A percentile compares a stretch with the other conserved stretches of the same genome.
Conservation (phyloP, 30 jellyfish, hydroid and myxozoan genomes). For the Clytia hemisphaerica region DNA sequence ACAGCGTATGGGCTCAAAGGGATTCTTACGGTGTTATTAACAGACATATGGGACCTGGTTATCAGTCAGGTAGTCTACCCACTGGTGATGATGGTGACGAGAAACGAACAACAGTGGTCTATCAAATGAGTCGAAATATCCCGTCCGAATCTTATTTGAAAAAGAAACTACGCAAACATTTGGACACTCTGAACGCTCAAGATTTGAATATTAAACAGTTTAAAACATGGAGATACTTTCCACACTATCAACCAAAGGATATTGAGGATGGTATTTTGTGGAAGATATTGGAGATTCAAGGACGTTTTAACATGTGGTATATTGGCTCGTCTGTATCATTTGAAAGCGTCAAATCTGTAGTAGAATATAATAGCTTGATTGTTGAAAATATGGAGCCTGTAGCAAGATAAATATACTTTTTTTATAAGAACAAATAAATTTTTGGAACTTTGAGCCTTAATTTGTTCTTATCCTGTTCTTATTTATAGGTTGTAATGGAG, state of each 20-base stretch:
- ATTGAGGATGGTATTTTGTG: slow-evolving; percentile 35
- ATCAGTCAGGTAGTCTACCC: slow-evolving; percentile 40
- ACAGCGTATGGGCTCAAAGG: slow-evolving; percentile 83
- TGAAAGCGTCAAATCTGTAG: slow-evolving; percentile 65
- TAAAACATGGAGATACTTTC: slow-evolving; percentile 57
- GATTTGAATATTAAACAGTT: slow-evolving; percentile 15
- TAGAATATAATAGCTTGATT: slow-evolving; percentile 50
- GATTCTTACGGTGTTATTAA: slow-evolving; percentile 56
- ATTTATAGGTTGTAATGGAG: no score
- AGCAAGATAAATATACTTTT: no score
- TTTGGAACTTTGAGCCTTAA: no score
- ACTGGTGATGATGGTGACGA: slow-evolving; percentile 53
- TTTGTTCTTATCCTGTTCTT: no score
- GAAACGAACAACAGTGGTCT: slow-evolving; percentile 50
- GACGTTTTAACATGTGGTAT: slow-evolving; percentile 64
- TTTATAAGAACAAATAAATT: no score
- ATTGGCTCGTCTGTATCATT: slow-evolving; percentile 70
- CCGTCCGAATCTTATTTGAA: slow-evolving; percentile 27
- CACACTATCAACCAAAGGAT: slow-evolving; percentile 43
- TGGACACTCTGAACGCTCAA: slow-evolving; percentile 31
- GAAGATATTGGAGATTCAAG: slow-evolving; percentile 60
- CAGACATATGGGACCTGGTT: slow-evolving; percentile 30
- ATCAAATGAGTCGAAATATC: slow-evolving; percentile 43
- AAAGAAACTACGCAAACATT: slow-evolving; percentile 18
- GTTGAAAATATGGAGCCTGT: slow-evolving; percentile 45